Conservation (phyloP, 2,797 vertebrate species). For the Morelia viridis region DNA sequence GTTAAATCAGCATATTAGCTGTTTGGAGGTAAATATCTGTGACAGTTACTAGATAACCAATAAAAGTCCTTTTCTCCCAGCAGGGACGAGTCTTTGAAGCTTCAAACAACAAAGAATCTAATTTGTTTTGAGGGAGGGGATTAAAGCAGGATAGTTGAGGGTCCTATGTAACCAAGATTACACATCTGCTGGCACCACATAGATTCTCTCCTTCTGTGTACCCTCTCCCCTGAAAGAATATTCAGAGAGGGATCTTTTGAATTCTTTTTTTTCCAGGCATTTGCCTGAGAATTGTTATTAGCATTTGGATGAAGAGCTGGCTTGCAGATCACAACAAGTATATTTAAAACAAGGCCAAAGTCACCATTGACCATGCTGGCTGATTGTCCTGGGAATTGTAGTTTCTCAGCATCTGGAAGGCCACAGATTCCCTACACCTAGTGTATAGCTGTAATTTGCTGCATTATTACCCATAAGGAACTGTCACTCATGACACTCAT, state of each 20-base stretch:
- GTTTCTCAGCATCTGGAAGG: background rate
- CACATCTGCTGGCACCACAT: conserved; percentile 65
- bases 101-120: conserved; percentile 73
- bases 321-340: background rate
- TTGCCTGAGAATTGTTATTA: conserved; percentile 65
- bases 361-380: background rate
- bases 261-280: conserved; percentile 60
- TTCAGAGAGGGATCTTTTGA: conserved; percentile 65
- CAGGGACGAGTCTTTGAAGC: conserved; percentile 64
- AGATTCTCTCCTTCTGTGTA: conserved; percentile 59
- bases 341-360: background rate
- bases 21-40: conserved; percentile 66
- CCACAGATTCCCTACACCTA: background rate
- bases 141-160: conserved; percentile 65
- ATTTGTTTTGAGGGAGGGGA: conserved; percentile 69
- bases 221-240: conserved; percentile 61
- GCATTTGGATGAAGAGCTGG: conserved; percentile 61
- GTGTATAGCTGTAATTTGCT: background rate
- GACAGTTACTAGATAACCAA: conserved; percentile 69
- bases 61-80: conserved; percentile 56
- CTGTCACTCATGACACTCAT: background rate
- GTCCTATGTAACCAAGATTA: conserved; percentile 70
- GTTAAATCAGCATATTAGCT: conserved; percentile 66
- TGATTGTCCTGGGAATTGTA: background rate
- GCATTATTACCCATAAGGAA: background rate